These are phyloP conservation scores for Tyria jacobaeae DNA, from an alignment of 2,888 invertebrate species.

Conservation along the genomic window DNA sequence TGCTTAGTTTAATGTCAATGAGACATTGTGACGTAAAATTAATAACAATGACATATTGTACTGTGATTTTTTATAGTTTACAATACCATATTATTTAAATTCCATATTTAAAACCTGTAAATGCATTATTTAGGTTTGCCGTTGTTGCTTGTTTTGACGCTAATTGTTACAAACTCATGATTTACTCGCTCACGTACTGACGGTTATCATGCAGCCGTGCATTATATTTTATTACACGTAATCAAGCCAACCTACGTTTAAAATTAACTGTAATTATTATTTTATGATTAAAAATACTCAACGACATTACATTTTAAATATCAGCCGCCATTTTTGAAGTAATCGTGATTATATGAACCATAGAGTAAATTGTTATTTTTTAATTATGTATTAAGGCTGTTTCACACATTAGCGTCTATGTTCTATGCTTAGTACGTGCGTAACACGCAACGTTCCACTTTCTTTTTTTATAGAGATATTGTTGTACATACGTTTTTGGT, in stretches of 20 bases:
- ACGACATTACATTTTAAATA: neutral
- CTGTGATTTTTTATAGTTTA: too few species aligned
- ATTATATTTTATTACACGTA: neutral
- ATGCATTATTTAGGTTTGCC: neutral
- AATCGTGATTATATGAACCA: neutral
- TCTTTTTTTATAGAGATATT: conserved; percentile 51
- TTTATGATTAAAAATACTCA: neutral
- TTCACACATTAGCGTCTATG: conserved; percentile 60
- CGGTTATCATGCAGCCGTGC: neutral
- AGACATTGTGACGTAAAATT: too few species aligned
- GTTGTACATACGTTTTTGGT: conserved; percentile 7
- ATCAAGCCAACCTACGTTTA: neutral
- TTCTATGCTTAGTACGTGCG: conserved; percentile 49
- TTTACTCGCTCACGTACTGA: neutral
- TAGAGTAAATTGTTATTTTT: conserved; percentile 10
- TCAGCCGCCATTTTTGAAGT: conserved; percentile 1
- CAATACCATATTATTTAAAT: too few species aligned
- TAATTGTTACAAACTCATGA: neutral
- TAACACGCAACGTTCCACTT: conserved; percentile 64
- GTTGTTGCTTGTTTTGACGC: neutral
- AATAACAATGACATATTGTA: too few species aligned
- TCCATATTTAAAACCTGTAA: too few species aligned
- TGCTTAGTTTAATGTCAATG: too few species aligned
- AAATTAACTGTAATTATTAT: conserved; percentile 1
- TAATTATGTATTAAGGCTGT: conserved; percentile 56